Percentiles rank a stretch among this genome's conserved stretches.
phyloP scores from a whole-genome alignment of 2,113 vertebrate genomes.

The Tauraco erythrolophus region DNA sequence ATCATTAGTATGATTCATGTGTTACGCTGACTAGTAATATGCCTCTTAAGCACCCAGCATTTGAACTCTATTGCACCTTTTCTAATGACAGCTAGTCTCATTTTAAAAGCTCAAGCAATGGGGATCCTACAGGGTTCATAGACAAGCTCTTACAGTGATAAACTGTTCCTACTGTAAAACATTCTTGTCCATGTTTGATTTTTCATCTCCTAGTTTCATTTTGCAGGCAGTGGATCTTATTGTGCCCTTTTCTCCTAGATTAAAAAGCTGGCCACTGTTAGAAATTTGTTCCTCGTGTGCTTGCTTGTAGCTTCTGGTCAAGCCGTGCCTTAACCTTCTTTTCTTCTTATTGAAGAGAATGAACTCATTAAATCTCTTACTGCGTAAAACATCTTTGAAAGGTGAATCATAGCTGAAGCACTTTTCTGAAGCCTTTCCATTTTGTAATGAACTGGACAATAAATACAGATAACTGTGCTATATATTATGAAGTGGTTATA shows the following conservation, averaged over 20 bases:
- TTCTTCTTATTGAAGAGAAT: not conserved
- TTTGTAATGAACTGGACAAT: not conserved
- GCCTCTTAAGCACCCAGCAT: not conserved
- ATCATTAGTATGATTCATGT: not conserved
- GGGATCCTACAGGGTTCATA: not conserved
- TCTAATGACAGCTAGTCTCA: not conserved
- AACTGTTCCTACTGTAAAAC: not conserved
- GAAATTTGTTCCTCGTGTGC: not conserved
- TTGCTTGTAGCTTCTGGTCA: not conserved
- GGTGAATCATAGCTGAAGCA: not conserved
- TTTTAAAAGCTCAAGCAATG: not conserved
- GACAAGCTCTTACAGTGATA: not conserved
- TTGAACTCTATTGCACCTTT: not conserved
- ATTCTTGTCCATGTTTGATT: not conserved
- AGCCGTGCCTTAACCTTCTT: not conserved
- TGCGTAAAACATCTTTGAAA: not conserved
- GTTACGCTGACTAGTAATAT: not conserved
- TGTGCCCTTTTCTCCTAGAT: not conserved
- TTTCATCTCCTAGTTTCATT: not conserved
- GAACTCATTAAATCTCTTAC: not conserved
- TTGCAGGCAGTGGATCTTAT: not conserved
- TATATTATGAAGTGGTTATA: not conserved
- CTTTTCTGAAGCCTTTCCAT: not conserved
- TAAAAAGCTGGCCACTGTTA: not conserved
- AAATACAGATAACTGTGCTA: not conserved